Evolutionary conservation across 2,888 invertebrate genomes (phyloP).

Genomic region (Mystacides longicornis): DNA sequence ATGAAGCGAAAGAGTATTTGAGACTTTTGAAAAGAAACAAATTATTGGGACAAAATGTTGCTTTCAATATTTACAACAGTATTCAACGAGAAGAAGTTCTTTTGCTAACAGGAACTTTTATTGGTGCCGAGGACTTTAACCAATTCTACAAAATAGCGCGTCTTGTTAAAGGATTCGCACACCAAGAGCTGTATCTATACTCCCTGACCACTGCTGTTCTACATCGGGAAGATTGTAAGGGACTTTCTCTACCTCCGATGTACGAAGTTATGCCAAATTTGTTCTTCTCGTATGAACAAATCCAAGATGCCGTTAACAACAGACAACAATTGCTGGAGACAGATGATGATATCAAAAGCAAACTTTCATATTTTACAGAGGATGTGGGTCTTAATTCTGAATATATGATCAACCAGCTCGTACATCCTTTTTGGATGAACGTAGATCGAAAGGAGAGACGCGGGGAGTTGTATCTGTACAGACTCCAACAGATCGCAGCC

Average conservation of each 20-base stretch:
- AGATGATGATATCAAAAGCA: slow-evolving; percentile 54
- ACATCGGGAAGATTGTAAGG: slow-evolving; percentile 59
- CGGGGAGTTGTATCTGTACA: slow-evolving; percentile 57
- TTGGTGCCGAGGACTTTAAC: slow-evolving; percentile 56
- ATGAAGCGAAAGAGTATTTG: background rate
- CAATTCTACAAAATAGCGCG: slow-evolving; percentile 59
- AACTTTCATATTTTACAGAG: slow-evolving; percentile 63
- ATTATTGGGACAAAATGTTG: background rate
- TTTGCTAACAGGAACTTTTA: background rate
- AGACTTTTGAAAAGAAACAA: background rate
- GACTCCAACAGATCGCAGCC: slow-evolving; percentile 41
- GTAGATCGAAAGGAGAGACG: slow-evolving; percentile 48
- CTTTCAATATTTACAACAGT: slow-evolving; percentile 54
- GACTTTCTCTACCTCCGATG: slow-evolving; percentile 60
- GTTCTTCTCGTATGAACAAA: slow-evolving; percentile 32
- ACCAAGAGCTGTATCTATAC: slow-evolving; percentile 68
- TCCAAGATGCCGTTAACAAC: background rate
- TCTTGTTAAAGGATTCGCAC: slow-evolving; percentile 62
- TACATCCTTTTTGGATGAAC: slow-evolving; percentile 59
- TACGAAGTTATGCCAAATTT: slow-evolving; percentile 56
- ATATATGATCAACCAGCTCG: slow-evolving; percentile 60
- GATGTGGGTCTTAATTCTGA: slow-evolving; percentile 71
- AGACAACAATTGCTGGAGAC: slow-evolving; percentile 39
- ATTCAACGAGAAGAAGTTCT: slow-evolving; percentile 53
- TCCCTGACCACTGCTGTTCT: slow-evolving; percentile 60